Evolutionary conservation across 2,113 vertebrate genomes (phyloP).

Genomic region (Bos taurus): DNA sequence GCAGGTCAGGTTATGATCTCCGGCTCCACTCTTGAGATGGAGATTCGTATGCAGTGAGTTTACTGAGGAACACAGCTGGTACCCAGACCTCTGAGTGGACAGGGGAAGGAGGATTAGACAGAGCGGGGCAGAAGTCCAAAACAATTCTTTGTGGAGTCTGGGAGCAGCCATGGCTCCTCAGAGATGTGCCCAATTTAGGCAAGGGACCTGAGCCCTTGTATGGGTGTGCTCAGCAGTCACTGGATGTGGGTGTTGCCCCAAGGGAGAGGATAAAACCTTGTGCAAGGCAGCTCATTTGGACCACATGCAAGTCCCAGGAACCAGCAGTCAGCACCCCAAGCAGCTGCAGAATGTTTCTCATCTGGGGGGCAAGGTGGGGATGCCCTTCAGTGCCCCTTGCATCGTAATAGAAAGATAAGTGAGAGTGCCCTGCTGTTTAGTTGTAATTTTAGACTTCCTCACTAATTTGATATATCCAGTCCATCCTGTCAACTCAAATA

Average conservation of each 20-base stretch:
- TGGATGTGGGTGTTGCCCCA: not conserved
- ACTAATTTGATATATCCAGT: not conserved
- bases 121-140: not conserved
- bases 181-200: not conserved
- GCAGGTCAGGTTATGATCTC: not conserved
- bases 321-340: not conserved
- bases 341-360: not conserved
- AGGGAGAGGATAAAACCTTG: not conserved
- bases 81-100: not conserved
- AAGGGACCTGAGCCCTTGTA: not conserved
- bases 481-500: not conserved
- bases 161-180: not conserved
- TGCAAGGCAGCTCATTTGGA: not conserved
- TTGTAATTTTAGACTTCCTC: not conserved
- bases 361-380: too few species aligned
- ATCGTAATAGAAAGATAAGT: not conserved
- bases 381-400: rapidly evolving
- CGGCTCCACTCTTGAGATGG: not conserved
- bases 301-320: not conserved
- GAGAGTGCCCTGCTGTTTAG: not conserved
- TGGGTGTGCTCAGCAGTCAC: rapidly evolving
- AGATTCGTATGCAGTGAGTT: not conserved
- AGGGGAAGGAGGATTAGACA: not conserved
- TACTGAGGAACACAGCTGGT: not conserved
- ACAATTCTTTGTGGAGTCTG: not conserved